A percentile compares a stretch with the other conserved stretches of the same genome.
Conservation (phyloP, 2,888 invertebrate species). For the Lepidocyrtoides sp. region DNA sequence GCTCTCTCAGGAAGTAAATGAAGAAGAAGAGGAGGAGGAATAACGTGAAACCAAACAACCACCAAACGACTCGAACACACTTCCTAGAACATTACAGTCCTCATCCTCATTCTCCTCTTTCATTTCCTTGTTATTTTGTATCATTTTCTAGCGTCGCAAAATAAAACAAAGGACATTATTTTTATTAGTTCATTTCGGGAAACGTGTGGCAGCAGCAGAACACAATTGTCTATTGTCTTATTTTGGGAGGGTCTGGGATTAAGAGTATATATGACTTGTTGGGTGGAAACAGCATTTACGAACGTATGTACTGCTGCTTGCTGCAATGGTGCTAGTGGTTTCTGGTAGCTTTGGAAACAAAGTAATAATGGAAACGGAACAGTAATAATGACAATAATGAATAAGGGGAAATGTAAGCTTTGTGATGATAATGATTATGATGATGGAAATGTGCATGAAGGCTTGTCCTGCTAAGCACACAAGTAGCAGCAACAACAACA, state of each 20-base stretch:
- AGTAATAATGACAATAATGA: constrained; percentile 61
- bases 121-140: constrained; percentile 52
- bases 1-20: constrained; percentile 50
- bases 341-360: constrained; percentile 42
- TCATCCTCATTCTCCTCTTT: constrained; percentile 36
- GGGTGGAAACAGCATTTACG: background rate
- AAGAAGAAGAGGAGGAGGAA: constrained; percentile 39
- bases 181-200: constrained; percentile 58
- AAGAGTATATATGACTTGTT: constrained; percentile 41
- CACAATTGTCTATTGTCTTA: constrained; percentile 46
- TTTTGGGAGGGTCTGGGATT: constrained; percentile 40
- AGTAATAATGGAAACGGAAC: constrained; percentile 21
- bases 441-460: constrained; percentile 48
- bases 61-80: constrained; percentile 55
- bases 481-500: background rate
- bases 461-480: no score
- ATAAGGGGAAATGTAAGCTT: constrained; percentile 69
- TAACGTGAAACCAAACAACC: constrained; percentile 61
- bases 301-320: background rate
- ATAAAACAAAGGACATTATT: constrained; percentile 61
- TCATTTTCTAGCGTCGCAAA: constrained; percentile 38
- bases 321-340: background rate
- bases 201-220: constrained; percentile 48
- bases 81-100: constrained; percentile 52
- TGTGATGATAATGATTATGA: constrained; percentile 58